These are phyloP conservation scores for Carassius gibelio DNA, from an alignment of 2,113 vertebrate genomes.

Conservation along the genomic window DNA sequence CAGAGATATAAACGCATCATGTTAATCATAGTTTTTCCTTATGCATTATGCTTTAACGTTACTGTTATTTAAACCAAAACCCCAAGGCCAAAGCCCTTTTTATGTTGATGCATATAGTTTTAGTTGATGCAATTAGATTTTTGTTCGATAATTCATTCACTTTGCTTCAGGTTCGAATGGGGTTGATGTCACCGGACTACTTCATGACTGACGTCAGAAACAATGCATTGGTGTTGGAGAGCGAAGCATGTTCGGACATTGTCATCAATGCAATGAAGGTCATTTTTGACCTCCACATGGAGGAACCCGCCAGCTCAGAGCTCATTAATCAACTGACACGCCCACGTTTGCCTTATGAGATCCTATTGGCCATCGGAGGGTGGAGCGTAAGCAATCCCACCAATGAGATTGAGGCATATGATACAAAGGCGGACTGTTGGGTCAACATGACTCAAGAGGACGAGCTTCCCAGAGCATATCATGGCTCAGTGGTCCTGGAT, in stretches of 20 bases:
- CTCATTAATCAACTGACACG: slow-evolving; percentile 69
- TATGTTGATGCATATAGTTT: neutral
- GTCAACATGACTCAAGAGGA: slow-evolving; percentile 72
- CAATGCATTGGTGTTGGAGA: slow-evolving; percentile 75
- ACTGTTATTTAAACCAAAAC: neutral
- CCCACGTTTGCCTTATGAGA: slow-evolving; percentile 78
- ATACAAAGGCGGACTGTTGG: slow-evolving; percentile 78
- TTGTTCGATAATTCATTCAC: neutral
- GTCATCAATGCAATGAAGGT: slow-evolving; percentile 58
- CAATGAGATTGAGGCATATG: slow-evolving; percentile 79
- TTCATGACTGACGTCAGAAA: slow-evolving; percentile 79
- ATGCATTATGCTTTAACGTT: neutral
- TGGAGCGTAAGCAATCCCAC: slow-evolving; percentile 78
- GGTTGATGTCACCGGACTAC: slow-evolving; percentile 74
- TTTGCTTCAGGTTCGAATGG: slow-evolving; percentile 75
- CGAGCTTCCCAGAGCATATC: slow-evolving; percentile 77
- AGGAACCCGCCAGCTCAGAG: slow-evolving; percentile 60
- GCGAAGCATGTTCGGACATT: slow-evolving; percentile 73
- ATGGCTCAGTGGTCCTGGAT: slow-evolving; percentile 74
- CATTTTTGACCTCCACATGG: slow-evolving; percentile 76
- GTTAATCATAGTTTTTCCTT: neutral
- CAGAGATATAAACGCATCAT: neutral
- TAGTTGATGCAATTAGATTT: too few species aligned
- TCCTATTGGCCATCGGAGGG: slow-evolving; percentile 82
- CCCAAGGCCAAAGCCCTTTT: neutral